phyloP scores from a whole-genome alignment of 1,140 invertebrate species.

The Drosophila gunungcola region DNA sequence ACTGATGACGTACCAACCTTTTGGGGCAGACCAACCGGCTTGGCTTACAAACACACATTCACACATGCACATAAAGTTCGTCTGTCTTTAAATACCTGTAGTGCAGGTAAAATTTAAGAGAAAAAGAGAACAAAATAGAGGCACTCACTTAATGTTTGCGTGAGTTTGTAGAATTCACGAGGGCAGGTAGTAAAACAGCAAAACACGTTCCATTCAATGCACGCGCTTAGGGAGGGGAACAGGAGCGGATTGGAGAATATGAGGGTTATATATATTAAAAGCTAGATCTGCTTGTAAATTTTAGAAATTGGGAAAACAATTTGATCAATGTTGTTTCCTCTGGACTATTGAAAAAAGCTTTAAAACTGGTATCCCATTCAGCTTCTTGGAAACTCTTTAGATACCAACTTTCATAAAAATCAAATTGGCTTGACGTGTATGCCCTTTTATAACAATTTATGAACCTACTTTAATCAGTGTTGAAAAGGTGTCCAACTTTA shows the following conservation, averaged over 20 bases:
- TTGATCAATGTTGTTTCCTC: no score
- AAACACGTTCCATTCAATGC: constrained; percentile 69
- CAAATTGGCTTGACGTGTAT: no score
- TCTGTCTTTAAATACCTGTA: constrained; percentile 39
- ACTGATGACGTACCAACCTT: constrained; percentile 69
- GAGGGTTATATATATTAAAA: background rate
- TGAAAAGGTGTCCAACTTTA: no score
- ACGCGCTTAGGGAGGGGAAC: constrained; percentile 31
- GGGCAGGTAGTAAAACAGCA: constrained; percentile 57
- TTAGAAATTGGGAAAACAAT: no score
- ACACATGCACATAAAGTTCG: background rate
- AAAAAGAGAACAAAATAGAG: constrained; percentile 24
- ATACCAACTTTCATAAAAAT: no score
- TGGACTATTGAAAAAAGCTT: no score
- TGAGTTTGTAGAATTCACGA: constrained; percentile 57
- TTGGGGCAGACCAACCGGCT: constrained; percentile 40
- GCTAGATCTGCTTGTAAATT: no score
- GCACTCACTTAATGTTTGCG: constrained; percentile 19
- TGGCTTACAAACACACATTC: constrained; percentile 2
- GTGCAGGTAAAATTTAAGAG: constrained; percentile 17
- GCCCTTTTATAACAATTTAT: no score
- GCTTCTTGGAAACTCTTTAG: no score
- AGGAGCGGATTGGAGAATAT: constrained; percentile 50
- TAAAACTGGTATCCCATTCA: no score
- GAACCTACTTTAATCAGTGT: no score